These are phyloP conservation scores for Epinotia demarniana DNA, from an alignment of 2,888 invertebrate species.

Conservation along the genomic window DNA sequence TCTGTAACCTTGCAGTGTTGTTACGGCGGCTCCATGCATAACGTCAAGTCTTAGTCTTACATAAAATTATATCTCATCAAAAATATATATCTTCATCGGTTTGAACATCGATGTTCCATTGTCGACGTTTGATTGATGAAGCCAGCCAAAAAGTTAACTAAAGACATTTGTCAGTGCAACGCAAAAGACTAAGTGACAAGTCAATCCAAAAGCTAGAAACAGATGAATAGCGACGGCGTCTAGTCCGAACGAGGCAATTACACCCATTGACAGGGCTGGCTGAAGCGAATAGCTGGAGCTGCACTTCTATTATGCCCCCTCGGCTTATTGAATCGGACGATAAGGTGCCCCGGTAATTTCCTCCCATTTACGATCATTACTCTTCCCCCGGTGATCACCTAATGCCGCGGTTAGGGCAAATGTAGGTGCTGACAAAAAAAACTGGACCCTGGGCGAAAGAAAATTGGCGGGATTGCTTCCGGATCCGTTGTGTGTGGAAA, in stretches of 20 bases:
- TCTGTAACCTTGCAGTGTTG: no score
- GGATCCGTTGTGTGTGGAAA: constrained; percentile 50
- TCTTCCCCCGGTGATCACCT: constrained; percentile 71
- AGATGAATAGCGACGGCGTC: constrained; percentile 49
- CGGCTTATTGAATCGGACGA: constrained; percentile 82
- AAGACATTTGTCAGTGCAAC: not conserved
- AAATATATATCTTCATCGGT: not conserved
- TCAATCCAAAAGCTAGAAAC: constrained; percentile 34
- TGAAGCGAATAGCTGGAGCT: constrained; percentile 68
- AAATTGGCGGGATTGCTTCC: constrained; percentile 61
- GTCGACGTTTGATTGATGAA: not conserved
- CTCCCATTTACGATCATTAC: constrained; percentile 81
- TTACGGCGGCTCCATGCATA: no score
- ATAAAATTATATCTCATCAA: no score
- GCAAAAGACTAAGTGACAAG: constrained; percentile 11
- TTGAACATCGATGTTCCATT: not conserved
- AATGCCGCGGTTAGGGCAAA: constrained; percentile 61
- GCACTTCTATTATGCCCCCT: constrained; percentile 82
- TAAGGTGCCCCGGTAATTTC: constrained; percentile 82
- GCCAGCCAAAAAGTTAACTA: not conserved
- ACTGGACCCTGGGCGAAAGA: constrained; percentile 58
- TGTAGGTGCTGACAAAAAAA: constrained; percentile 57
- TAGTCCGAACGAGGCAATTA: constrained; percentile 75
- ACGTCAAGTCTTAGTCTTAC: no score
- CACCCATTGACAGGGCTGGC: constrained; percentile 67